These are phyloP conservation scores for Mus pahari DNA, from an alignment of 2,113 vertebrate genomes.

Conservation along the genomic window DNA sequence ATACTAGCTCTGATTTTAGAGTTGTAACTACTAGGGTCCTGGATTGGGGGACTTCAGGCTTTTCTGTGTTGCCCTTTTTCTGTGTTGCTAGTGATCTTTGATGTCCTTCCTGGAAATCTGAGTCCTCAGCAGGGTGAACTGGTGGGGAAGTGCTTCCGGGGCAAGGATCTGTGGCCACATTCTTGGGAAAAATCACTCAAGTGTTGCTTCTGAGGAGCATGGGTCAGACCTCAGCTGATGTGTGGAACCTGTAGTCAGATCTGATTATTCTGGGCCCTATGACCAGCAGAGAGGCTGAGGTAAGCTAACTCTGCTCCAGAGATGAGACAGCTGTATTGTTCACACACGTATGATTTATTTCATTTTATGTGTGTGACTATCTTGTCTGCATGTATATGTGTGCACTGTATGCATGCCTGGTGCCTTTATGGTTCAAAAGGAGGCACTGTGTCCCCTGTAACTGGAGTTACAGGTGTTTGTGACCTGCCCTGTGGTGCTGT, in stretches of 20 bases:
- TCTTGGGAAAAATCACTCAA: neutral
- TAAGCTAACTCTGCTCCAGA: neutral
- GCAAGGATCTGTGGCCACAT: neutral
- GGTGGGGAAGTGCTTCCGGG: neutral
- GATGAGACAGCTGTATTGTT: neutral
- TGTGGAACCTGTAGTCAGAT: neutral
- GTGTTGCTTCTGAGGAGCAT: neutral
- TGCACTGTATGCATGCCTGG: neutral
- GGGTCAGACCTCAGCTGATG: neutral
- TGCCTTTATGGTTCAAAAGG: neutral
- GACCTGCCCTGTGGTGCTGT: neutral
- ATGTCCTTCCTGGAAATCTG: neutral
- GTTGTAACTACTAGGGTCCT: neutral
- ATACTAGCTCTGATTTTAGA: neutral
- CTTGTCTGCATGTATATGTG: neutral
- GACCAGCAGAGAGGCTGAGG: neutral
- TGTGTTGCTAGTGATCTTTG: neutral
- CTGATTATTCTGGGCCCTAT: neutral
- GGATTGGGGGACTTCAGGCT: neutral
- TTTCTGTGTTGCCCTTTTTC: neutral
- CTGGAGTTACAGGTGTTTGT: neutral
- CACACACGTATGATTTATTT: neutral
- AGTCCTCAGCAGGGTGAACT: neutral
- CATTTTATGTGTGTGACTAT: neutral
- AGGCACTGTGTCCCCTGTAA: neutral